phyloP scores from a whole-genome alignment of 2,888 invertebrate genomes.

The Stictocephala bisonia region DNA sequence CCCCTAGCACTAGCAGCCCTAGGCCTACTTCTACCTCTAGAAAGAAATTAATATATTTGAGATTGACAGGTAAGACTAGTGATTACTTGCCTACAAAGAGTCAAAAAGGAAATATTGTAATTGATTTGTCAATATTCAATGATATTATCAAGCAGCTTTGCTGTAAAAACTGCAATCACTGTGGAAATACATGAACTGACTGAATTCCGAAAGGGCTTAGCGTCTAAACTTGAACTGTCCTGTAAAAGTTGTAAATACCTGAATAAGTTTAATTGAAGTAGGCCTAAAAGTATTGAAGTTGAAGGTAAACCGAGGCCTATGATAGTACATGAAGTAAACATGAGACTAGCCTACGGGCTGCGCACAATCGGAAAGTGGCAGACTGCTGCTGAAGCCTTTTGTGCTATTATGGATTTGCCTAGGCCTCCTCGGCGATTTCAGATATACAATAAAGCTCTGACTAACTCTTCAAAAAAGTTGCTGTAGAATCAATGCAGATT shows the following conservation, averaged over 20 bases:
- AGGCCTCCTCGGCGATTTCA: conserved; percentile 16
- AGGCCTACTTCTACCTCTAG: conserved; percentile 5
- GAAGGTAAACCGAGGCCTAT: conserved; percentile 4
- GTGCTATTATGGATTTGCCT: conserved; percentile 34
- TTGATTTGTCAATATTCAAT: background rate
- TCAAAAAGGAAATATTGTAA: background rate
- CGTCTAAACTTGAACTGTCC: background rate
- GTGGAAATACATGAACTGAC: no score
- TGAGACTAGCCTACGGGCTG: conserved; percentile 1
- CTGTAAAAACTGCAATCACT: conserved; percentile 4
- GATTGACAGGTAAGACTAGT: background rate
- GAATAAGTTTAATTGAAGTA: background rate
- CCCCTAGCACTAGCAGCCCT: no score
- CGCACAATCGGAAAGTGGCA: no score
- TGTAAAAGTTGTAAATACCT: background rate
- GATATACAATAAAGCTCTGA: conserved; percentile 26
- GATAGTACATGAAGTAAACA: background rate
- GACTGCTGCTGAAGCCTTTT: conserved; percentile 16
- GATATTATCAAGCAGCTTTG: conserved; percentile 10
- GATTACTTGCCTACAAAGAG: conserved; percentile 7
- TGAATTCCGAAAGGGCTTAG: background rate
- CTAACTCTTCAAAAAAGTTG: conserved; percentile 20
- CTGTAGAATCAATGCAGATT: conserved; percentile 18
- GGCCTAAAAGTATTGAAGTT: conserved; percentile 3
- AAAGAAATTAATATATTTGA: background rate